Evolutionary conservation across 2,797 vertebrate genomes (phyloP), one percentile per base, ranked within the genome.

Genomic region (Sebastes jordani): DNA sequence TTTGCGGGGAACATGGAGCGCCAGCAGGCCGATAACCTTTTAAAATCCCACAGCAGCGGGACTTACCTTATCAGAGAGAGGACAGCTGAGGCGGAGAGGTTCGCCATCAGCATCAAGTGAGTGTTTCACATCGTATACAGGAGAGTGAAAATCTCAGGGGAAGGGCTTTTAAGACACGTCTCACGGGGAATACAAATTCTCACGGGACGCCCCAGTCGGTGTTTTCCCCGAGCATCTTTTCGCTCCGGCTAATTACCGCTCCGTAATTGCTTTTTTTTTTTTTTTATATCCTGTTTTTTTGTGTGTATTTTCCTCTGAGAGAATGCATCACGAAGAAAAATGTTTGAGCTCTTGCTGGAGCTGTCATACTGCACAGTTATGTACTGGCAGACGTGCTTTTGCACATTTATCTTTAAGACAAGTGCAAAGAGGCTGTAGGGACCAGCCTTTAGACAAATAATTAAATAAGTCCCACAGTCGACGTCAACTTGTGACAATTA

Each of bases 81-180:
- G 79, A 97, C 98, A 0, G 98, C 98, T 0, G 99, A 99, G 93
- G 98, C 98, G 0, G 98, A 99, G 91, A 95, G 97, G 75, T 99
- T 99, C 2, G 98, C 99, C 90, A 99, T 99, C 90, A 99, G 99
- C 83, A 99, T 99, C 88, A 99, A 99, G 99, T 99, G 91, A 93
- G 97, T 87, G 42, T 78, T 76, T 74, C 42, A 58, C 29, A 10
- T 72, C 63, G n/a, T 67, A 56, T 67, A 56, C 65, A 22, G 71
- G 32, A 58, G 54, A 42, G n/a, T 42, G 11, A 49, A 71, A 71
- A 67, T 79, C 76, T 68, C 86, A 66, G 11, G 22, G 66, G 66
- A 67, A 61, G 70, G 71, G 42, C 36, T 84, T 90, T 82, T 74
- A 27, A 27, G 84, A 81, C 63, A 29, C 68, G 30, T 80, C 84